These are phyloP conservation scores for Montipora sp. DNA, from an alignment of 64 coral and sea anemone species.

Conservation along the genomic window DNA sequence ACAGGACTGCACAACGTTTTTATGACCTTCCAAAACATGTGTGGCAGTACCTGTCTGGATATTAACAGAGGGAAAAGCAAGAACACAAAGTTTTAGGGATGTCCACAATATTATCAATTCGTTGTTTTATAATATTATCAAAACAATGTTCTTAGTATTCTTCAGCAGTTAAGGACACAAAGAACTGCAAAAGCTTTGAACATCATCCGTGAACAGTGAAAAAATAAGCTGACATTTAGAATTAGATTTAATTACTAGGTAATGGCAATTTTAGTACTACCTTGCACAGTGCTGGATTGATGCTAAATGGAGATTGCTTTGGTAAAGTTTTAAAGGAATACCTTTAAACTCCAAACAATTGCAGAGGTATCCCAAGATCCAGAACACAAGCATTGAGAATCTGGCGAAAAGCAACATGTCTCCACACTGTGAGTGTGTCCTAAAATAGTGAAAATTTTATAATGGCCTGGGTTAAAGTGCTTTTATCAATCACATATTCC, in stretches of 20 bases:
- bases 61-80: background rate
- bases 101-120: no score
- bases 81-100: no score
- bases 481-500: background rate
- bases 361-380: conserved; percentile 98
- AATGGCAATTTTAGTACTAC: no score
- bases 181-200: no score
- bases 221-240: no score
- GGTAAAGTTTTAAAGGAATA: background rate
- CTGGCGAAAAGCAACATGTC: conserved; percentile 93
- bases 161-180: no score
- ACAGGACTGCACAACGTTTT: conserved; percentile 90
- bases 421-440: conserved; percentile 99
- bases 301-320: background rate
- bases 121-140: no score
- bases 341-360: conserved; percentile 95
- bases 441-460: background rate
- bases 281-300: no score
- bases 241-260: no score
- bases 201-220: no score
- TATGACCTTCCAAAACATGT: conserved; percentile 80
- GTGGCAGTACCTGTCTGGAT: conserved; percentile 78
- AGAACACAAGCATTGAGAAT: conserved; percentile 83
- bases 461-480: background rate
- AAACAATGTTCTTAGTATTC: no score